A percentile compares a stretch with the other conserved stretches of the same genome.
Evolutionary conservation across 2,888 invertebrate genomes (phyloP).

Genomic region (Incurvaria masculella): DNA sequence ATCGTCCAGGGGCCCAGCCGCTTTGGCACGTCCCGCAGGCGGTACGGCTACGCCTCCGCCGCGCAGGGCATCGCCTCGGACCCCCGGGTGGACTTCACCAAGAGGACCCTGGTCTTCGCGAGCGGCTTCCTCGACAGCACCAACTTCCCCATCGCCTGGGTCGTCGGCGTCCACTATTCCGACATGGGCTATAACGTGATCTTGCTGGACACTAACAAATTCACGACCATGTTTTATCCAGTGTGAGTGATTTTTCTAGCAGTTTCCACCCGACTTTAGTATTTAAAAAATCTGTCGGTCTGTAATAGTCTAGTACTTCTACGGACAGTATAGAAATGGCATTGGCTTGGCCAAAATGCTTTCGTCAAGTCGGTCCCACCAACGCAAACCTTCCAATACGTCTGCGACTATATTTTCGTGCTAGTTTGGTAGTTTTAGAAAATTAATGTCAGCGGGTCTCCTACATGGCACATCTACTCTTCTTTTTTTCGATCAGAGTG

Average conservation of each 20-base stretch:
- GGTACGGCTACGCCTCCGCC: slow-evolving; percentile 36
- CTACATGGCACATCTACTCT: too few relatives aligned
- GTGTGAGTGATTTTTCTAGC: slow-evolving; percentile 27
- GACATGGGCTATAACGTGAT: slow-evolving; percentile 41
- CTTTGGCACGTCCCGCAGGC: slow-evolving; percentile 29
- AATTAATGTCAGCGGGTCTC: too few relatives aligned
- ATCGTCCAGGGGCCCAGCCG: slow-evolving; percentile 32
- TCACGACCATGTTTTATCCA: slow-evolving; percentile 42
- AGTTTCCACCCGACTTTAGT: too few relatives aligned
- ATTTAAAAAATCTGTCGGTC: too few relatives aligned
- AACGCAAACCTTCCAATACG: too few relatives aligned
- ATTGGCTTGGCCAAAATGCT: too few relatives aligned
- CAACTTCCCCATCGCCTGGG: slow-evolving; percentile 34
- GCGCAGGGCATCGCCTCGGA: slow-evolving; percentile 37
- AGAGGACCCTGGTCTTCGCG: slow-evolving; percentile 37
- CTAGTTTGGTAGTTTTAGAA: too few relatives aligned
- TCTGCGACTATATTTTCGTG: too few relatives aligned
- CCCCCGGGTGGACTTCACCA: slow-evolving; percentile 38
- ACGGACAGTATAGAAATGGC: too few relatives aligned
- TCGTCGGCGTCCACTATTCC: slow-evolving; percentile 42
- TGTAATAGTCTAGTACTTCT: too few relatives aligned
- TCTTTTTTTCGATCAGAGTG: too few relatives aligned
- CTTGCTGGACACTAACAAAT: slow-evolving; percentile 40
- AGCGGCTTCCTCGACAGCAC: slow-evolving; percentile 45
- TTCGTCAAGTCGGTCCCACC: too few relatives aligned